Evolutionary conservation across 2,888 invertebrate species (phyloP), one percentile per base, ranked within the genome.

Genomic region (Scaptomyza flava): DNA sequence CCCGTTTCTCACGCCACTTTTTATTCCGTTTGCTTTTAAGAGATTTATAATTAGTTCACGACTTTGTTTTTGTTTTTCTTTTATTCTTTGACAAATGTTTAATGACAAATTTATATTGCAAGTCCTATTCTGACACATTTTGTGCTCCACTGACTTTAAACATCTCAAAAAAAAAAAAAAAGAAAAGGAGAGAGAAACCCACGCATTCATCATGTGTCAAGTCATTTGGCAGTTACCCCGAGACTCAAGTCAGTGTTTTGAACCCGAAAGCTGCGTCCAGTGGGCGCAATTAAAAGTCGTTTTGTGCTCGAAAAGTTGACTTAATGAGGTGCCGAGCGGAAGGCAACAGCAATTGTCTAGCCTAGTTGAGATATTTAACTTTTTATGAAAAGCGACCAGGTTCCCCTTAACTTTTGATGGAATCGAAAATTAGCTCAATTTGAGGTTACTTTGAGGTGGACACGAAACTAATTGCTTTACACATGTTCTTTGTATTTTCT

Each of bases 301-400:
- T 83, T 87, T 79, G 59, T 59, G 71, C 53, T 65, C 67, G 72
- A 71, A 74, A 79, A 72, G 66, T 68, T 62, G 68, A 43, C 63
- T 42, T 84, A 84, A 87, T 86, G 81, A 81, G 86, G 81, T 86
- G 86, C 54, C 74, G 81, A 86, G 68, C 86, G 81, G 81, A 83
- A 86, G 84, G 54, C 52, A 50, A 50, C 56, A 62, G 43, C 59
- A 50, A 68, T 72, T 84, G 73, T 56, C 62, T 48, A 48, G 56
- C 48, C 51, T 62, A 51, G 74, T 80, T 74, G 50, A 74, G 78
- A 70, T 77, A 63, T 68, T 70, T 59, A 38, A 73, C 59, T 51
- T 47, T 38, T 42, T 53, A 59, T 3, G 45, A 20, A 60, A 58
- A 42, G 56, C 48, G 31, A 11, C 23, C 34, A 43, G 11, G 12